A percentile compares a stretch with the other conserved stretches of the same genome.
phyloP scores from a whole-genome alignment of 2,888 invertebrate genomes.

The Nephrotoma guestfalica region DNA sequence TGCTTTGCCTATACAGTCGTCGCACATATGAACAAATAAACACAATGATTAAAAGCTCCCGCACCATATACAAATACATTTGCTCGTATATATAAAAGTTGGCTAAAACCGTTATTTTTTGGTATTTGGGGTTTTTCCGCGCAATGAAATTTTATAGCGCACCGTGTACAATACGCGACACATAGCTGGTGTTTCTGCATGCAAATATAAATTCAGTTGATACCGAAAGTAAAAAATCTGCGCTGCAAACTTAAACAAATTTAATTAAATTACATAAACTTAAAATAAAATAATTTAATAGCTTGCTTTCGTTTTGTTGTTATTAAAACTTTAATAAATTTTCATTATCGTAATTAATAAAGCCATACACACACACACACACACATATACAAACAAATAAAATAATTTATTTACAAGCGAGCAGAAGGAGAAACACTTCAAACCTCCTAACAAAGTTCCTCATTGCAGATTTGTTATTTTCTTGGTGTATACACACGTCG shows the following conservation, averaged over 20 bases:
- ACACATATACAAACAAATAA: not conserved
- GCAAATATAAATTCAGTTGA: no score
- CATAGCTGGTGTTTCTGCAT: not conserved
- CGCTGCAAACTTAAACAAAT: not conserved
- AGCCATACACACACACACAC: not conserved
- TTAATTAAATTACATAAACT: not conserved
- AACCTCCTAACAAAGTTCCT: not conserved
- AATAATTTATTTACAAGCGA: not conserved
- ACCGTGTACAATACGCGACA: not conserved
- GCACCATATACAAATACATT: not conserved
- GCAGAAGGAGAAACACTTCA: not conserved
- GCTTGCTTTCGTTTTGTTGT: no score
- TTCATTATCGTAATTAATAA: not conserved
- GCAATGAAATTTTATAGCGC: not conserved
- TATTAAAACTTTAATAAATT: no score
- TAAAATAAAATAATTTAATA: not conserved
- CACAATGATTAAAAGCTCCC: not conserved
- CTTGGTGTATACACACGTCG: not conserved
- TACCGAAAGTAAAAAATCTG: not conserved
- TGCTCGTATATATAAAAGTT: not conserved
- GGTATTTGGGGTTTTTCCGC: not conserved
- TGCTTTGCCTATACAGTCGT: not conserved
- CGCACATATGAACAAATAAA: not conserved
- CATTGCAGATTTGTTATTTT: not conserved
- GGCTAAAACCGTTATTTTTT: not conserved